Evolutionary conservation across 2,113 vertebrate genomes (phyloP).

Genomic region (Eurystomus gularis): DNA sequence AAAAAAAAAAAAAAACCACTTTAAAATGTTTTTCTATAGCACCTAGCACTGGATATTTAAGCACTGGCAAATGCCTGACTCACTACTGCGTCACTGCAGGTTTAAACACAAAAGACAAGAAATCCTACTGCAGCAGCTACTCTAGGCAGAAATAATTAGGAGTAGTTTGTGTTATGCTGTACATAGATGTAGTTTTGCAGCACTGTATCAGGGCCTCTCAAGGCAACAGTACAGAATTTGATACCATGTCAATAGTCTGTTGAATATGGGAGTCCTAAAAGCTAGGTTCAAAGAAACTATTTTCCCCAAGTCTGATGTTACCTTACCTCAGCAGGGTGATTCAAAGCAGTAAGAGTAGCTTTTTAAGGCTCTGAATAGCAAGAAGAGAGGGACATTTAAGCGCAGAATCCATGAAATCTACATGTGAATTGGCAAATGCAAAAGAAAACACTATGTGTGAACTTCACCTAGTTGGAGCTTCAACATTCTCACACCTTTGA

Average conservation of each 20-base stretch:
- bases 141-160: conserved; percentile 52
- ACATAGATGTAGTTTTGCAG: not conserved
- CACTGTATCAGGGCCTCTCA: not conserved
- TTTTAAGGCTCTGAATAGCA: not conserved
- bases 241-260: not conserved
- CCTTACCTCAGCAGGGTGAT: not conserved
- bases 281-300: not conserved
- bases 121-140: conserved; percentile 29
- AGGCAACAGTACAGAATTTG: not conserved
- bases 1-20: not conserved
- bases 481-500: not conserved
- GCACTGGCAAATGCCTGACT: conserved; percentile 28
- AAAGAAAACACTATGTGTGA: not conserved
- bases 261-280: not conserved
- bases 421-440: not conserved
- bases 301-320: not conserved
- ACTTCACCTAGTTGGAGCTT: not conserved
- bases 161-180: conserved; percentile 19
- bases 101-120: conserved; percentile 37
- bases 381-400: not conserved
- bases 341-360: not conserved
- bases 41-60: conserved; percentile 1
- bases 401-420: not conserved
- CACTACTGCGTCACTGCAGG: conserved; percentile 28
- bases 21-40: conserved; percentile 8